Conservation (phyloP, 2,113 vertebrate genomes). For the Phycodurus eques region DNA sequence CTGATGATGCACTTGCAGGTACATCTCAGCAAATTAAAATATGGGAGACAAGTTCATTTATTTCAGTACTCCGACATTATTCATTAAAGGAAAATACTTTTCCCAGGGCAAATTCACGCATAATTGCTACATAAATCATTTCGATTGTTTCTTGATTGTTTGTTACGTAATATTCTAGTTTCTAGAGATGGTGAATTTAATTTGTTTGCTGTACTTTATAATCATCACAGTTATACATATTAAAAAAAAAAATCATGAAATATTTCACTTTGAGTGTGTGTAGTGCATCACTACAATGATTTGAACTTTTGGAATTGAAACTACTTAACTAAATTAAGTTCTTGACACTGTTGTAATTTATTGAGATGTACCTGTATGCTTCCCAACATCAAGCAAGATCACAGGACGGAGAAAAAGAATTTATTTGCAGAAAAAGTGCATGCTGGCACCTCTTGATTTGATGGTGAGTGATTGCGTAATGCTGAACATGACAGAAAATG, state of each 20-base stretch:
- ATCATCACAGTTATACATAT: too few relatives aligned
- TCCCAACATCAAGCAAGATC: not conserved
- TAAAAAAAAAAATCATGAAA: too few relatives aligned
- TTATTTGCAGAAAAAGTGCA: conserved; percentile 10
- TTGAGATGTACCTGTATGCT: not conserved
- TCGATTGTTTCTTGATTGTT: too few relatives aligned
- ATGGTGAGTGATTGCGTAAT: not conserved
- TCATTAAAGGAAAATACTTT: too few relatives aligned
- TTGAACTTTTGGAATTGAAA: not conserved
- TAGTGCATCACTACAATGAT: not conserved
- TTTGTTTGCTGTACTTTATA: not conserved
- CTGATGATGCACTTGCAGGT: not conserved
- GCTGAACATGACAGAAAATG: not conserved
- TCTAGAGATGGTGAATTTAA: too few relatives aligned
- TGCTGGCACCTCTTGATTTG: not conserved
- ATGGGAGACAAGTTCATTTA: too few relatives aligned
- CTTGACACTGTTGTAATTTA: not conserved
- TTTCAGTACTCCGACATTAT: too few relatives aligned
- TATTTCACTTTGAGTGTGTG: not conserved
- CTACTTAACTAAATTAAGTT: too few relatives aligned
- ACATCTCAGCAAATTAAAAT: too few relatives aligned
- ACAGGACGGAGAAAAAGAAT: not conserved
- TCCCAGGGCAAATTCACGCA: too few relatives aligned
- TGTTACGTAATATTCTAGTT: not conserved
- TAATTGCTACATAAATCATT: too few relatives aligned